Conservation (phyloP, 2,888 invertebrate genomes). For the Scelioninae gen. 2 region DNA sequence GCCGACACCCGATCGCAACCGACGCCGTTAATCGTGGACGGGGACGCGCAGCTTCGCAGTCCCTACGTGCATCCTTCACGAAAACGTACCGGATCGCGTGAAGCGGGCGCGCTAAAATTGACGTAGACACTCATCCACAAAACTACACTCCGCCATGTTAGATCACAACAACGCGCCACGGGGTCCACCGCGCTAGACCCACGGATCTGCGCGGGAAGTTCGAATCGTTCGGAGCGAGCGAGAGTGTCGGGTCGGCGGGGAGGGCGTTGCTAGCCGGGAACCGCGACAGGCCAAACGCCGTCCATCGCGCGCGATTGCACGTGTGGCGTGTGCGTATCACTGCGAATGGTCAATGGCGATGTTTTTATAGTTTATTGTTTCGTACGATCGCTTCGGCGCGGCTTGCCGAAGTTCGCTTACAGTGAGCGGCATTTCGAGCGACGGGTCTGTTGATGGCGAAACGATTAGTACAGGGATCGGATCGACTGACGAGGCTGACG, state of each 20-base stretch:
- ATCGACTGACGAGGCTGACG: too few relatives aligned
- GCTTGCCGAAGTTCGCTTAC: too few relatives aligned
- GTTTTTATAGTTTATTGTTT: too few relatives aligned
- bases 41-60: not conserved
- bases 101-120: constrained; percentile 73
- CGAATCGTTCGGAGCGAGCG: constrained; percentile 32
- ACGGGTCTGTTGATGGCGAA: too few relatives aligned
- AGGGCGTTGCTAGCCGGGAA: constrained; percentile 19
- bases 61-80: constrained; percentile 31
- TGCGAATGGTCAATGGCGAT: too few relatives aligned
- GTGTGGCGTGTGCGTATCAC: too few relatives aligned
- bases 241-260: not conserved
- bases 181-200: constrained; percentile 76
- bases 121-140: constrained; percentile 79
- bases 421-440: too few relatives aligned
- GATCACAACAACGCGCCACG: constrained; percentile 84
- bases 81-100: constrained; percentile 53
- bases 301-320: not conserved
- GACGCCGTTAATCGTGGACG: constrained; percentile 1
- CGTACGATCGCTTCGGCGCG: too few relatives aligned
- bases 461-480: too few relatives aligned
- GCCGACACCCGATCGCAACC: constrained; percentile 66
- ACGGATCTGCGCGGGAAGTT: constrained; percentile 74
- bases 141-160: constrained; percentile 82
- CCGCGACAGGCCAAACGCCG: too few relatives aligned